Base-by-base conservation (phyloP, 2,888 invertebrate genomes). In the Eupithecia insigniata region DNA sequence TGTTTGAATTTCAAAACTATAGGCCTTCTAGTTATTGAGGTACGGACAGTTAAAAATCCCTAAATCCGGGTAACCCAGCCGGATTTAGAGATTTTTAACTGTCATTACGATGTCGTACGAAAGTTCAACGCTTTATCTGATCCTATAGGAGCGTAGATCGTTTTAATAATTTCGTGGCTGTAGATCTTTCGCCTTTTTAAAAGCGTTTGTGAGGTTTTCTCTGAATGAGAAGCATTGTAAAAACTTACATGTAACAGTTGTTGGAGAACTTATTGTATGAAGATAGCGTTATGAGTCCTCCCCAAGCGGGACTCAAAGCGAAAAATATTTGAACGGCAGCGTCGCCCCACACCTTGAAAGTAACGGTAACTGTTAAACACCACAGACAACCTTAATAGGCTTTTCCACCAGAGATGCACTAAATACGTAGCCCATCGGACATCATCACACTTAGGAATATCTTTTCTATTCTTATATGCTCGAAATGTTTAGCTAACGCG, bases 291-390 rank as follows among this genome's bases (percentile, higher is more conserved):
- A 98, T 97, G 18, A 98, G 95, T 55, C 98, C 98, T 67, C 98
- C 98, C 96, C 98, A 97, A 68, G 97, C 97, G 5, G 97, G 97
- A 82, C 97, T 97, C 32, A 98, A 90, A 0, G 98, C 97, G 87
- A 97, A 98, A 90, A 98, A 98, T 84, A 98, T 97, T 90, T 98
- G 98, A 30, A 97, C 97, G 0, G 97, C 97, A 0, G 97, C 97
- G 85, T 97, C 97, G 64, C 97, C 97, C 97, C 97, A 97, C 18
- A 97, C 96, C 96, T 96, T 66, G 22, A 58, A 46, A 69, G 46
- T 30, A 74, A 60, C 10, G 28, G 6, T 6, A 0, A 28, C 14
- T 43, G 36, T 28, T 14, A 51, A 22, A 26, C 55, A 55, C 26
- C 22, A 14, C 0, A 51, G 22, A 10, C 22, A 51, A 43, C n/a